Conservation (phyloP, 2,113 vertebrate genomes). For the Podarcis cretensis region DNA sequence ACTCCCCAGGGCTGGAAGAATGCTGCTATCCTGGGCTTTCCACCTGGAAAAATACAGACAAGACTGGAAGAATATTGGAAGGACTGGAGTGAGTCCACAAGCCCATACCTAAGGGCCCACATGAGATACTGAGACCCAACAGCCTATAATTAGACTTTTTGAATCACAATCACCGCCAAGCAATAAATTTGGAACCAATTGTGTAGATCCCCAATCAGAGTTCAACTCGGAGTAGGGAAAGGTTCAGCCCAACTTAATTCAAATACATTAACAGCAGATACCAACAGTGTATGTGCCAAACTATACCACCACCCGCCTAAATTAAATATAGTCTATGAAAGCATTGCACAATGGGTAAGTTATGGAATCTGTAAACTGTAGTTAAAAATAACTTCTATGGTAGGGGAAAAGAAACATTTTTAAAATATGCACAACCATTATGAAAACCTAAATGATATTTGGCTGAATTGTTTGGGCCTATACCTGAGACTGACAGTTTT, state of each 20-base stretch:
- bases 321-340: not conserved
- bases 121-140: not conserved
- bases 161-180: not conserved
- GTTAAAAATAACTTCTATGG: not conserved
- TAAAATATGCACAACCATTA: conserved; percentile 51
- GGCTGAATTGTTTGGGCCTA: conserved; percentile 49
- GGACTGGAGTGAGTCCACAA: not conserved
- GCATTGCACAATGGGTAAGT: not conserved
- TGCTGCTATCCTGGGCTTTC: conserved; percentile 24
- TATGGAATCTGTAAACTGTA: conserved; percentile 15
- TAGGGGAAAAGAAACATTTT: not conserved
- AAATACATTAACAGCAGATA: not conserved
- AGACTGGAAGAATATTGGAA: conserved; percentile 15
- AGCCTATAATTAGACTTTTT: not conserved
- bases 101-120: not conserved
- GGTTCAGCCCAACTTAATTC: not conserved
- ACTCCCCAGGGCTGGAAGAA: conserved; percentile 12
- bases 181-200: not conserved
- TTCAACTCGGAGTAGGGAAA: not conserved
- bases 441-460: conserved; percentile 47
- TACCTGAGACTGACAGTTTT: conserved; percentile 30
- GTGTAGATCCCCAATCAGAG: not conserved
- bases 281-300: not conserved
- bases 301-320: not conserved
- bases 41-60: conserved; percentile 41